Evolutionary conservation across 1,140 invertebrate species (phyloP), one percentile per base, ranked within the genome.

Genomic region (Heliothis virescens): DNA sequence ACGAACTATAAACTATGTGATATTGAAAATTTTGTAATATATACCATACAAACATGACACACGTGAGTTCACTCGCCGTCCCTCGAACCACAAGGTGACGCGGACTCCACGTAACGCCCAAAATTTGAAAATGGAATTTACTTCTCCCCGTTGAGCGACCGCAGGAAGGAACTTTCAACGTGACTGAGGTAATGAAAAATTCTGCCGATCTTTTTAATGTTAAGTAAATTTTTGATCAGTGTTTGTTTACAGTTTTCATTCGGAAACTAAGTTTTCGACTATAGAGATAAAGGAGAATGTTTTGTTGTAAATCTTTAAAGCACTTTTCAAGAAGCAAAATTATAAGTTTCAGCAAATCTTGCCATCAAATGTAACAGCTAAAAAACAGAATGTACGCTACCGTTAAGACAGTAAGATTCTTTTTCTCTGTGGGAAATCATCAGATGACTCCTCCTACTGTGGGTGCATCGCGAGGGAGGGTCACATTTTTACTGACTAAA

Each of bases 51-150:
- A 47, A 75, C 59, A 63, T 9, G 21, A 63, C 59, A 62, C 69
- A 41, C 12, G 34, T 75, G 18, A 76, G 73, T 15, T 63, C 10
- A 26, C 59, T 52, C 60, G 18, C 0, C 53, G 73, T 62, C 73
- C 59, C 47, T 52, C 21, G 47, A 29, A 76, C 59, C 59, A n/a
- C 73, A 75, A 52, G 41, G 53, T 73, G 53, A 73, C 71, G 55
- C 55, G 34, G 34, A 41, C 5, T 41, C 34, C 71, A 59, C 29
- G 50, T 71, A 55, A 55, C 50, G 67, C 13, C 21, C 67, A 57
- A 73, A 57, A 57, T 73, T 73, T 73, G 26, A 73, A 73, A 73
- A 34, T 59, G 71, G 71, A 73, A 59, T 73, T 73, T 59, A 73
- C 1, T 47, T 73, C 71, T 73, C 18, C 67, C 50, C 67, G 47